Percentiles rank a stretch among this genome's conserved stretches.
These are phyloP conservation scores for Euzophera pinguis DNA, from an alignment of 2,888 invertebrate species.

Conservation along the genomic window DNA sequence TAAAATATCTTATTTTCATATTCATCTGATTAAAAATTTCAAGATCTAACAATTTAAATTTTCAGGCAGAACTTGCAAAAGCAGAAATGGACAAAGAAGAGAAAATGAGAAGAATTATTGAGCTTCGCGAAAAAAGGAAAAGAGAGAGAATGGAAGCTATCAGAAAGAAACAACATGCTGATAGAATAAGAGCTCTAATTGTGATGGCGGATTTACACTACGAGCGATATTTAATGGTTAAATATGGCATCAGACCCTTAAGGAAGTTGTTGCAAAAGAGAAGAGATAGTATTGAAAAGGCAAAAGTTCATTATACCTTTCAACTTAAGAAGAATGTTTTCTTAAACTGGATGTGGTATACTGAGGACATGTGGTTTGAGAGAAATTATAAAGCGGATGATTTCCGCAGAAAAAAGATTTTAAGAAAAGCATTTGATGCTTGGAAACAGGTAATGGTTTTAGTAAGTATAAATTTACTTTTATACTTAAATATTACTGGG, in stretches of 20 bases:
- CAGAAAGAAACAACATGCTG: constrained; percentile 75
- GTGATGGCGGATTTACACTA: constrained; percentile 77
- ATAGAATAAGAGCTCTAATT: constrained; percentile 60
- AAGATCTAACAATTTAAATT: constrained; percentile 9
- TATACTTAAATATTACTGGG: neutral
- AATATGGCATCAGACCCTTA: constrained; percentile 61
- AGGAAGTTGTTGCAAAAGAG: constrained; percentile 51
- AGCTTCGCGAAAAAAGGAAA: constrained; percentile 80
- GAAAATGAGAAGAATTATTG: constrained; percentile 78
- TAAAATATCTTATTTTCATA: too few species aligned
- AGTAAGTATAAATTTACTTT: constrained; percentile 1
- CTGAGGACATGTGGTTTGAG: constrained; percentile 68
- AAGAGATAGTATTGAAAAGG: constrained; percentile 60
- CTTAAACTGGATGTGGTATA: constrained; percentile 74
- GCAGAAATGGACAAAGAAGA: constrained; percentile 81
- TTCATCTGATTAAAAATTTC: neutral
- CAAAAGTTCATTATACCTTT: constrained; percentile 65
- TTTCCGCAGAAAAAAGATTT: constrained; percentile 70
- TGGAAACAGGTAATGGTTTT: constrained; percentile 67
- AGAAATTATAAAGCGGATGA: constrained; percentile 79
- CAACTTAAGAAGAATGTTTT: constrained; percentile 72
- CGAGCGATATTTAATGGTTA: constrained; percentile 56
- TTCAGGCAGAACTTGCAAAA: constrained; percentile 67
- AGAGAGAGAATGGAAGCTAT: constrained; percentile 82
- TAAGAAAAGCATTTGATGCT: constrained; percentile 58